These are phyloP conservation scores for Hemichromis elongatus DNA, from an alignment of 2,113 vertebrate species.

Conservation along the genomic window DNA sequence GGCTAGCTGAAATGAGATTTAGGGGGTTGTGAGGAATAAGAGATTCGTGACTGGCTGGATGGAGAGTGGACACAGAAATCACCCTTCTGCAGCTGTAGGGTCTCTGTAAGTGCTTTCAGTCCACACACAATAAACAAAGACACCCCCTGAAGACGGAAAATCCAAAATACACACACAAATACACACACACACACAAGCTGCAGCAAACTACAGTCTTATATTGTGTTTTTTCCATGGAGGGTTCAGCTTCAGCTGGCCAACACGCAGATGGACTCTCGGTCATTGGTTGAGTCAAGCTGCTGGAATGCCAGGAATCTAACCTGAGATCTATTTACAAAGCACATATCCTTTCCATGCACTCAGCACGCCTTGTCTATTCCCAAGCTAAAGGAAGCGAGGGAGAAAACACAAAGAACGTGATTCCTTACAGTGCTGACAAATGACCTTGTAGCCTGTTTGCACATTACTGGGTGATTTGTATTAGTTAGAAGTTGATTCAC, in stretches of 20 bases:
- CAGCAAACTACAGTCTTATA: neutral
- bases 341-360: conserved; percentile 51
- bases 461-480: conserved; percentile 36
- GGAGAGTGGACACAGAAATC: conserved; percentile 33
- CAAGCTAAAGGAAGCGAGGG: neutral
- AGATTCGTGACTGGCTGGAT: conserved; percentile 2
- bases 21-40: conserved; percentile 55
- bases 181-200: neutral
- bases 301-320: conserved; percentile 71
- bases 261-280: conserved; percentile 38
- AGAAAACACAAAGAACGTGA: neutral
- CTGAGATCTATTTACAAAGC: conserved; percentile 70
- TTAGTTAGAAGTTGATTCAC: conserved; percentile 37
- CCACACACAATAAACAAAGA: conserved; percentile 56
- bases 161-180: neutral
- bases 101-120: conserved; percentile 34
- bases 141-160: conserved; percentile 33
- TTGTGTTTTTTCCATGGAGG: neutral
- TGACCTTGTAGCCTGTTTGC: conserved; percentile 21
- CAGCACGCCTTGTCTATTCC: conserved; percentile 31
- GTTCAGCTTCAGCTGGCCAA: conserved; percentile 38
- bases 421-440: conserved; percentile 31
- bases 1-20: conserved; percentile 51
- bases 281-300: conserved; percentile 59
- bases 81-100: conserved; percentile 14